Percentiles rank a stretch among this genome's conserved stretches.
Evolutionary conservation across 2,888 invertebrate species (phyloP).

Genomic region (Anodontia alba): DNA sequence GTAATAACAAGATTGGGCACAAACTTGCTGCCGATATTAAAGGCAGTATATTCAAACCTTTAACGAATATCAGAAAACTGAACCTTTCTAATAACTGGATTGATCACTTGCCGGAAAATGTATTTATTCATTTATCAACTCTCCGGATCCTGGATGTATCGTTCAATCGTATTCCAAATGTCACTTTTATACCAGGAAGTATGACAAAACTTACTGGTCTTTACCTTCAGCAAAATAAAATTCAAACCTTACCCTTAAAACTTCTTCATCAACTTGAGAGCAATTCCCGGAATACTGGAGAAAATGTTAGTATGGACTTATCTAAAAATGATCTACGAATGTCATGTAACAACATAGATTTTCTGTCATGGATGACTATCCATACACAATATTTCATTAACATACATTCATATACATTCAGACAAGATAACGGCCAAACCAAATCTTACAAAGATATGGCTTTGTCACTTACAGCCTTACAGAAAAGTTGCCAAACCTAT

Average conservation of each 20-base stretch:
- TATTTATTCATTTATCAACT: neutral
- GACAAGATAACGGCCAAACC: neutral
- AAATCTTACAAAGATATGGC: neutral
- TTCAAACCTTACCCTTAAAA: neutral
- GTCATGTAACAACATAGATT: conserved; percentile 28
- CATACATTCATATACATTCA: conserved; percentile 37
- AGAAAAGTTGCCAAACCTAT: conserved; percentile 22
- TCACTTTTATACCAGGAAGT: neutral
- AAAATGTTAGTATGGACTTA: conserved; percentile 28
- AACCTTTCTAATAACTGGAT: neutral
- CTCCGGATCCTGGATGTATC: conserved; percentile 28
- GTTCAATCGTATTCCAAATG: conserved; percentile 18
- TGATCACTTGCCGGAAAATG: neutral
- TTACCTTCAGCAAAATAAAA: neutral
- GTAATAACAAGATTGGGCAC: conserved; percentile 33
- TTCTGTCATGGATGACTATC: conserved; percentile 39
- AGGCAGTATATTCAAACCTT: conserved; percentile 19
- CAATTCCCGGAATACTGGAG: neutral
- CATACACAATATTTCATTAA: conserved; percentile 24
- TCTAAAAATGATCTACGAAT: conserved; percentile 28
- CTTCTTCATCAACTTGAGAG: conserved; percentile 13
- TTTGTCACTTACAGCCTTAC: neutral
- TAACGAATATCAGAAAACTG: conserved; percentile 1
- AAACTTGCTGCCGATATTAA: neutral
- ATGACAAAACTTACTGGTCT: neutral